Evolutionary conservation across 2,888 invertebrate genomes (phyloP).

Genomic region (Caenorhabditis macrosperma): DNA sequence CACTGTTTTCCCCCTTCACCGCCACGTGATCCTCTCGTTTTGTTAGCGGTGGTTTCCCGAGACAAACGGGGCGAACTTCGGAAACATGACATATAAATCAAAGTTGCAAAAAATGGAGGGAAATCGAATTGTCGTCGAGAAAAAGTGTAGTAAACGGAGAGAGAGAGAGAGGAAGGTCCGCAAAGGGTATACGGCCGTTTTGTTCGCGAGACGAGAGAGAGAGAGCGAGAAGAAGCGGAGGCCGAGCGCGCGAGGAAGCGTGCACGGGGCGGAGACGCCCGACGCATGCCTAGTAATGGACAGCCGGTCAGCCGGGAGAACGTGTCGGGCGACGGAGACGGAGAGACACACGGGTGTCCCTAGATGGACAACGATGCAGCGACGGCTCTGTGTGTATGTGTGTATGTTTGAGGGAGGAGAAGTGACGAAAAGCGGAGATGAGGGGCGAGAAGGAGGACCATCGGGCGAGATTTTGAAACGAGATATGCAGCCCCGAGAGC

Average conservation of each 20-base stretch:
- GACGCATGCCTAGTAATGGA: conserved; percentile 36
- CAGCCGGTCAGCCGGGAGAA: conserved; percentile 33
- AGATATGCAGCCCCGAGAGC: conserved; percentile 12
- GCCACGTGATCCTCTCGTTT: conserved; percentile 10
- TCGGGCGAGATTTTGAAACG: conserved; percentile 21
- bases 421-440: conserved; percentile 47
- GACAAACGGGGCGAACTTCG: too few relatives aligned
- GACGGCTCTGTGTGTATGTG: conserved; percentile 18
- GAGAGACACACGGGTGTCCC: conserved; percentile 19
- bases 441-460: conserved; percentile 6
- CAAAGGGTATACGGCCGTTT: conserved; percentile 47
- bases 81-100: not conserved
- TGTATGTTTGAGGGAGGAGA: conserved; percentile 28
- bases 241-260: not conserved
- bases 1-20: not conserved
- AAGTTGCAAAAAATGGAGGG: not conserved
- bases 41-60: not conserved
- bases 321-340: conserved; percentile 5
- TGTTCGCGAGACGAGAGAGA: conserved; percentile 15
- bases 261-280: conserved; percentile 12
- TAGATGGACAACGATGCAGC: conserved; percentile 39
- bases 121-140: conserved; percentile 13
- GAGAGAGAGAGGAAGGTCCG: conserved; percentile 7
- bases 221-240: not conserved
- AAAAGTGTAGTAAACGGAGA: conserved; percentile 10